Evolutionary conservation across 2,113 vertebrate genomes (phyloP).

Genomic region (Deroptyus accipitrinus): DNA sequence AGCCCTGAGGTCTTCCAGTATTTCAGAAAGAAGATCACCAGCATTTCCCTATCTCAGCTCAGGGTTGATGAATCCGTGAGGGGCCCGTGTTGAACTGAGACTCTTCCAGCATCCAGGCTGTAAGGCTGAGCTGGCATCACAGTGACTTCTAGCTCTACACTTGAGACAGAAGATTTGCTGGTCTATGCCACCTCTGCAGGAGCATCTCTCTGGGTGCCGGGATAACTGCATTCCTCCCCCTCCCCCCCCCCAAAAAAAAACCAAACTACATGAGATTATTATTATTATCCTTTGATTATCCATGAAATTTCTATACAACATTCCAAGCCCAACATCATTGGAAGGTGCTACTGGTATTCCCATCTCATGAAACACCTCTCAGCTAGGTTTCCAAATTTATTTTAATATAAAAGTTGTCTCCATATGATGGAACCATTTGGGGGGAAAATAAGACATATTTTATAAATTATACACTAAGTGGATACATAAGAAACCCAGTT

Average conservation of each 20-base stretch:
- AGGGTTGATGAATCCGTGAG: neutral
- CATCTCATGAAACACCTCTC: neutral
- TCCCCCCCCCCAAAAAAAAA: neutral
- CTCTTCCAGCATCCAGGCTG: neutral
- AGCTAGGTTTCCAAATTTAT: neutral
- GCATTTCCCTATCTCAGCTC: no score
- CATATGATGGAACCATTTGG: neutral
- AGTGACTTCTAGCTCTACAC: neutral
- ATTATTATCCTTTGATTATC: no score
- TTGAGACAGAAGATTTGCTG: neutral
- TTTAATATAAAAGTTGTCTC: neutral
- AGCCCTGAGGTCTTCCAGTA: neutral
- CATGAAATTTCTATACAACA: neutral
- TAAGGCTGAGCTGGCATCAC: neutral
- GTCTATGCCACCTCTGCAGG: fast-evolving
- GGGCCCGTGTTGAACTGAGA: neutral
- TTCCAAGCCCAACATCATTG: neutral
- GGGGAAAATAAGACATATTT: neutral
- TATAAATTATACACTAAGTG: neutral
- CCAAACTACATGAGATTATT: neutral
- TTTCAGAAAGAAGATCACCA: neutral
- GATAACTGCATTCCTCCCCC: neutral
- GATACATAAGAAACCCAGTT: neutral
- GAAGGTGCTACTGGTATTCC: neutral
- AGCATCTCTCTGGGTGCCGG: neutral